phyloP scores from a whole-genome alignment of 2,888 invertebrate genomes.

The Sipha maydis region DNA sequence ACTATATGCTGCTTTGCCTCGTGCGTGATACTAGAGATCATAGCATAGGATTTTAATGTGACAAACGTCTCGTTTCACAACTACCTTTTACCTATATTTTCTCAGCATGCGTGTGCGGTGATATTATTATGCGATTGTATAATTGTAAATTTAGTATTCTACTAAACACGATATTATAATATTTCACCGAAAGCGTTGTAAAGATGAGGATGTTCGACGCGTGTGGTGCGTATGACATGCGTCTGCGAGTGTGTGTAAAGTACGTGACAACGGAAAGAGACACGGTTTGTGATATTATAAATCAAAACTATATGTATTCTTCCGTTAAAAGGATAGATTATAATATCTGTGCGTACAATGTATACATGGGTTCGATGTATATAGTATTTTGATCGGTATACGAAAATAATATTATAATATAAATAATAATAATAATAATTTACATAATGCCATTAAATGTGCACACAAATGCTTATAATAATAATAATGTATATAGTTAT shows the following conservation, averaged over 20 bases:
- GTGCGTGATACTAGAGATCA: neutral
- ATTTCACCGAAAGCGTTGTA: neutral
- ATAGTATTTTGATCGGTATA: too few relatives aligned
- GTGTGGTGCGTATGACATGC: neutral
- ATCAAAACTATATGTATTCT: too few relatives aligned
- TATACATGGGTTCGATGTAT: too few relatives aligned
- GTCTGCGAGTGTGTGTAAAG: neutral
- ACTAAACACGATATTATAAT: too few relatives aligned
- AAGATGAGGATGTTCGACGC: neutral
- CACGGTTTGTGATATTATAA: too few relatives aligned
- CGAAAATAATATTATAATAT: too few relatives aligned
- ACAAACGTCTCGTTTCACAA: neutral
- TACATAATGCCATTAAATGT: too few relatives aligned
- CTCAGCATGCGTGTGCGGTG: neutral
- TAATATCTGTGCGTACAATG: too few relatives aligned
- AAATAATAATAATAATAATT: neutral
- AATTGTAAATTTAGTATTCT: too few relatives aligned
- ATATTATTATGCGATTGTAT: neutral
- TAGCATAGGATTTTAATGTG: neutral
- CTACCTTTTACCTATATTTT: neutral
- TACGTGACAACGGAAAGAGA: neutral
- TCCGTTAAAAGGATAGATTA: too few relatives aligned
- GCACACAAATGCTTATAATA: neutral
- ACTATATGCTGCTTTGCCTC: neutral
- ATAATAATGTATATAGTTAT: neutral